Conservation (phyloP, 2,113 vertebrate species). For the Azemiops feae region DNA sequence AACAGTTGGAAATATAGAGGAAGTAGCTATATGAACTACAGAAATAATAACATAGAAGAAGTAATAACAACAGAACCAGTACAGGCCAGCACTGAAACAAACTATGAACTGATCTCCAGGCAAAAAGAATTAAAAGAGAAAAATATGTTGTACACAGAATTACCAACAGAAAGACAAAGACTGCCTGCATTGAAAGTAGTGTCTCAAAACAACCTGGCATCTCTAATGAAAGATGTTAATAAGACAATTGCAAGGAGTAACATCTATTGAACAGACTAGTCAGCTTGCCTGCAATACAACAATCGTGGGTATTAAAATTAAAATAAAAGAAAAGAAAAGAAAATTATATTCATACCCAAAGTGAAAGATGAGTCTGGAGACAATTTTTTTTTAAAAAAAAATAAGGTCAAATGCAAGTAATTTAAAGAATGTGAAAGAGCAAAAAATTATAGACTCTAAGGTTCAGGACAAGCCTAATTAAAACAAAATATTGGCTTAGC, state of each 20-base stretch:
- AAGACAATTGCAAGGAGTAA: background rate
- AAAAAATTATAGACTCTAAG: background rate
- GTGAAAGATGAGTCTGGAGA: background rate
- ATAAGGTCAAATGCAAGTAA: background rate
- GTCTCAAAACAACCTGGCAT: background rate
- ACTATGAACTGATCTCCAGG: background rate
- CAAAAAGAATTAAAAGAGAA: background rate
- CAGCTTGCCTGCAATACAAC: background rate
- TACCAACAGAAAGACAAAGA: background rate
- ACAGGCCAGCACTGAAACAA: background rate
- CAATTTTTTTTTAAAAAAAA: no score
- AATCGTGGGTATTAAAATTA: background rate
- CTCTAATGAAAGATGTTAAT: background rate
- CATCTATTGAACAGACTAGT: background rate
- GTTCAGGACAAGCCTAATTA: background rate
- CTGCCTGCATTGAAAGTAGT: background rate
- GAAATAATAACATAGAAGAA: no score
- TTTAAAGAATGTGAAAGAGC: background rate
- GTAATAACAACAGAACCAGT: background rate
- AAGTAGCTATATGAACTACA: no score
- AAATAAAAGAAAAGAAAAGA: background rate
- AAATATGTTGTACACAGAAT: background rate
- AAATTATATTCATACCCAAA: background rate
- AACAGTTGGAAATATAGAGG: no score
- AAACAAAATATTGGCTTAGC: background rate